Conservation (phyloP, 2,888 invertebrate species). For the Tachystola acroxantha region DNA sequence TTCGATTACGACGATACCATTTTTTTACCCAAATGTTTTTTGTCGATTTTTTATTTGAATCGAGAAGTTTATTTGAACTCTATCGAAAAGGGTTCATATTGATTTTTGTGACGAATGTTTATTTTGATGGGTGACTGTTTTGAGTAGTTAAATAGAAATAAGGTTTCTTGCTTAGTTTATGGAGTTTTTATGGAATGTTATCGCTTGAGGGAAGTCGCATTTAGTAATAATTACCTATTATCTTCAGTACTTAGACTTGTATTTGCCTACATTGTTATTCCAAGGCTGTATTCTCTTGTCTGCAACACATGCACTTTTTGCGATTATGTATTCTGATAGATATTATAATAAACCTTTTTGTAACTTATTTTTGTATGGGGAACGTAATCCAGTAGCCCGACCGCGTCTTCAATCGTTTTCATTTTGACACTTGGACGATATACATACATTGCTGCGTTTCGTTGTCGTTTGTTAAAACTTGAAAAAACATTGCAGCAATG, state of each 20-base stretch:
- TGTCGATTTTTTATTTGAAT: constrained; percentile 56
- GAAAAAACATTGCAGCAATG: too few species aligned
- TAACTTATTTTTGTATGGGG: too few species aligned
- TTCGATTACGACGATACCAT: constrained; percentile 46
- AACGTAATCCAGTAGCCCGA: too few species aligned
- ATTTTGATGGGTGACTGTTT: constrained; percentile 58
- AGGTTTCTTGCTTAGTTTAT: constrained; percentile 2
- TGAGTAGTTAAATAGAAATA: constrained; percentile 35
- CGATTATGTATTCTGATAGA: background rate
- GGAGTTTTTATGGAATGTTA: constrained; percentile 4
- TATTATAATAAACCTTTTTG: too few species aligned
- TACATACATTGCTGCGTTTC: too few species aligned
- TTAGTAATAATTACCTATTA: constrained; percentile 4
- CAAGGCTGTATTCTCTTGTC: constrained; percentile 2
- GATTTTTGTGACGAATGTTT: constrained; percentile 67
- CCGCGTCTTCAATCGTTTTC: too few species aligned
- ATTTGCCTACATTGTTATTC: constrained; percentile 10
- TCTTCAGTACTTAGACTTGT: constrained; percentile 3
- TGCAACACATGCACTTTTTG: constrained; percentile 1
- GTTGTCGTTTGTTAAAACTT: too few species aligned
- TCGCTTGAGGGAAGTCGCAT: constrained; percentile 5
- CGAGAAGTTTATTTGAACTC: constrained; percentile 57
- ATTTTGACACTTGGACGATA: too few species aligned
- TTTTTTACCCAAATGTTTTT: constrained; percentile 30
- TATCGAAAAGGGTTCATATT: constrained; percentile 69